phyloP scores from a whole-genome alignment of 2,888 invertebrate genomes.

The Parnassius smintheus region DNA sequence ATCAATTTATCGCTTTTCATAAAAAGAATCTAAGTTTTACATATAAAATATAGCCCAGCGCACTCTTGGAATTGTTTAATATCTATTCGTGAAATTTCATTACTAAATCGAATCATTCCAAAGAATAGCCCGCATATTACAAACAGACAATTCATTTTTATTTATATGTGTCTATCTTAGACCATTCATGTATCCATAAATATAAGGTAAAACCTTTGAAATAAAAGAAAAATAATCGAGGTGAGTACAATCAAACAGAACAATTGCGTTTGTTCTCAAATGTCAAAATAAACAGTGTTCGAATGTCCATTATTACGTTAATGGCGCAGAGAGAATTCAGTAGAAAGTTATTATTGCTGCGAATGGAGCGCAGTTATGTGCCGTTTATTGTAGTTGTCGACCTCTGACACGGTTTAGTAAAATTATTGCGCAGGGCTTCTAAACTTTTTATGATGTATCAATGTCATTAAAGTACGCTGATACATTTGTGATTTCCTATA shows the following conservation, averaged over 20 bases:
- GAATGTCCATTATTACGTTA: conserved; percentile 1
- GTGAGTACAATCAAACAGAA: background rate
- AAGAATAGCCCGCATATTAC: too few species aligned
- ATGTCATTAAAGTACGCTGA: background rate
- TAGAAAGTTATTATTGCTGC: conserved; percentile 12
- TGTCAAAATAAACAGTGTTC: conserved; percentile 10
- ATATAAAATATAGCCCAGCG: too few species aligned
- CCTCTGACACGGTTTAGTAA: conserved; percentile 4
- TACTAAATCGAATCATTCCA: too few species aligned
- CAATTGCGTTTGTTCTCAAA: conserved; percentile 18
- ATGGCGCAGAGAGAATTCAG: conserved; percentile 5
- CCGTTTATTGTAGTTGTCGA: conserved; percentile 6
- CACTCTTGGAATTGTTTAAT: too few species aligned
- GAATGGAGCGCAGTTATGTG: conserved; percentile 3
- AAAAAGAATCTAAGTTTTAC: too few species aligned
- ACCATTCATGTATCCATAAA: background rate
- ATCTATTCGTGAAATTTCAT: too few species aligned
- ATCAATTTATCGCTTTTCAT: too few species aligned
- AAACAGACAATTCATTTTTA: too few species aligned
- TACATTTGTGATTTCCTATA: too few species aligned
- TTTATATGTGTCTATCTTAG: background rate
- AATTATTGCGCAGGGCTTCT: background rate
- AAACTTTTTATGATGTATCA: conserved; percentile 1
- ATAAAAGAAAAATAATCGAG: conserved; percentile 3
- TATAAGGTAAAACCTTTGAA: background rate